Evolutionary conservation across 2,113 vertebrate genomes (phyloP), one percentile per base, ranked within the genome.

Genomic region (Sapajus apella): DNA sequence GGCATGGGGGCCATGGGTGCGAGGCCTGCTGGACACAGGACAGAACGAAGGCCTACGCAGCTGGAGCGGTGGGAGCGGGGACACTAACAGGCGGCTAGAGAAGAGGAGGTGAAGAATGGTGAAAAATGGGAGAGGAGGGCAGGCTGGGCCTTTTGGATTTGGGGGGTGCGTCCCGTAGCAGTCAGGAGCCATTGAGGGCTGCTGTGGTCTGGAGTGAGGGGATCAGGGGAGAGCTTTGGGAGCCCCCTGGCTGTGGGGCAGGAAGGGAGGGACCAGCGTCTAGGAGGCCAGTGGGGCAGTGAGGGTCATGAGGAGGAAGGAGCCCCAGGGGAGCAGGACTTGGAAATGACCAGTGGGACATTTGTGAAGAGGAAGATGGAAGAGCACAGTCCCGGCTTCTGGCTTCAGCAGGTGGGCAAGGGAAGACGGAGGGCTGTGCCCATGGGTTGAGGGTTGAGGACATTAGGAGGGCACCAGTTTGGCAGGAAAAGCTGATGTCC

Each of bases 321-420:
- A n/a, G 35, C 82, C n/a, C n/a, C 0, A 0, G 50, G 90, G 76
- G 30, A 45, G 8, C 25, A 56, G 47, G 76, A 23, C 75, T 73
- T 43, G 21, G 2, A 79, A 40, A 2, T 0, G 4, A 37, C 66
- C 2, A 0, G 18, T 30, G 0, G 23, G 68, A 56, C 45, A 25
- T 66, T 40, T 1, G 1, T 6, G 32, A 27, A n/a, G 75, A 73
- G 45, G 17, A 37, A 43, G 76, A 5, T 23, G 32, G 1, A 4
- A 43, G 52, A 37, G 43, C 2, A 8, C 66, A 6, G 75, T 11
- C 37, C 17, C 2, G 18, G 66, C 43, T 35, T 20, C 4, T 35
- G 55, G 66, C 75, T 27, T 12, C 13, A 1, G 73, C 8, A 35
- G n/a, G 30, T 2, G 50, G 32, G 23, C 21, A 10, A 0, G 47